Evolutionary conservation across 2,797 vertebrate species (phyloP), one percentile per base, ranked within the genome.

Genomic region (Austrolebias charrua): DNA sequence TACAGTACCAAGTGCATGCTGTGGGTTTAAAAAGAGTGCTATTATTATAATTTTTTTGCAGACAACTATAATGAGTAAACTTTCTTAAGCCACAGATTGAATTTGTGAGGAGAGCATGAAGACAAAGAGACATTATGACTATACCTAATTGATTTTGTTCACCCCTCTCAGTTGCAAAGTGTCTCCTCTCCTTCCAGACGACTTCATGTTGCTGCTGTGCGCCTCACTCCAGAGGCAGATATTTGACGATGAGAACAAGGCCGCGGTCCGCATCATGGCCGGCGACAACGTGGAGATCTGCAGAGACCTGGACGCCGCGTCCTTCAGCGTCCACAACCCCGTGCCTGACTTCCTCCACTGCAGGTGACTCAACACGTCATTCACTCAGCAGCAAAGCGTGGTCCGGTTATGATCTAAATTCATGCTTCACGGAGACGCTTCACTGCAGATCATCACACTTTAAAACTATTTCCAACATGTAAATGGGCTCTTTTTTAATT

Each of bases 261-360:
- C 97, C 3, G 96, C 96, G 0, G 95, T 98, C 4, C 93, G 98
- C 31, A 90, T 99, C 75, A 95, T 96, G 92, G 98, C 96, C 0
- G 97, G 97, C 42, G 98, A 99, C 84, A 99, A 99, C 4, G 96
- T 99, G 14, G 98, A 99, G 89, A 98, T 99, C 69, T 99, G 98
- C 82, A 92, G 98, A 91, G 97, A 96, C 81, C 92, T 99, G 55
- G 97, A 99, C 0, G 98, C 96, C 0, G 96, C 96, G 5, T 94
- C 96, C 1, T 99, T 99, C 79, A 98, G 96, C 54, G 95, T 98
- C 55, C 95, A 99, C 78, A 99, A 99, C 84, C 97, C 97, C 0
- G 98, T 99, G 13, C 97, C 98, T 0, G 97, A 99, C 71, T 99
- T 99, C 81, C 95, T 99, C 81, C 94, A 99, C 84, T 98, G 96